phyloP scores from a whole-genome alignment of 2,888 invertebrate genomes.

The Hirtodrosophila duncani region DNA sequence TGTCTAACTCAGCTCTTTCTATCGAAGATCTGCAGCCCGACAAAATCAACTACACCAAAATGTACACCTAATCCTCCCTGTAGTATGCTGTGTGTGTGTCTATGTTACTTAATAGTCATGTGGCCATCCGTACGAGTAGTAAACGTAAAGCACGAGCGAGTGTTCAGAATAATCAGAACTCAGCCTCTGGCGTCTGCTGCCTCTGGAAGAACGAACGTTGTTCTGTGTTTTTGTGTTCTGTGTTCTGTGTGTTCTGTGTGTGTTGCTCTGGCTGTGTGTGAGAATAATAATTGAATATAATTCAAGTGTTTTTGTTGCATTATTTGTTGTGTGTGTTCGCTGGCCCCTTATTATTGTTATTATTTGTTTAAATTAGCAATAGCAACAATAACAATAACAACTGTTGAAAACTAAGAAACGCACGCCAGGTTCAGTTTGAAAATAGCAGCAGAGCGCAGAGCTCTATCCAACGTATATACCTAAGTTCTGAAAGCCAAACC shows the following conservation, averaged over 20 bases:
- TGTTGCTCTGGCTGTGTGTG: slow-evolving; percentile 27
- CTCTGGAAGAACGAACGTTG: slow-evolving; percentile 19
- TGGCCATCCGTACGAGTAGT: too few relatives aligned
- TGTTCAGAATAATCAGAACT: too few relatives aligned
- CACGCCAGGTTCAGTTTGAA: slow-evolving; percentile 23
- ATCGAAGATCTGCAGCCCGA: too few relatives aligned
- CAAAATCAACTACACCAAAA: too few relatives aligned
- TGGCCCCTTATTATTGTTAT: slow-evolving; percentile 66
- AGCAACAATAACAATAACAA: slow-evolving; percentile 36
- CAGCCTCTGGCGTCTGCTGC: too few relatives aligned
- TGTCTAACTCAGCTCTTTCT: too few relatives aligned
- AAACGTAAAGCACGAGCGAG: too few relatives aligned
- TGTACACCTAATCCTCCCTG: too few relatives aligned
- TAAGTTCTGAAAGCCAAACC: too few relatives aligned
- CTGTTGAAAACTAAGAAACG: slow-evolving; percentile 47
- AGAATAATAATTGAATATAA: slow-evolving; percentile 63
- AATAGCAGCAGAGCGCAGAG: background rate
- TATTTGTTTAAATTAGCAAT: slow-evolving; percentile 65
- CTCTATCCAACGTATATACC: too few relatives aligned
- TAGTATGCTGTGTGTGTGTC: too few relatives aligned
- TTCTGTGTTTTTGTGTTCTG: slow-evolving; percentile 21
- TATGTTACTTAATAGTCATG: too few relatives aligned
- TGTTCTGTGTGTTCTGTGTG: slow-evolving; percentile 23
- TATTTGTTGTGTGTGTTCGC: slow-evolving; percentile 63
- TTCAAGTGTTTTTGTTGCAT: slow-evolving; percentile 69